These are phyloP conservation scores for Palythoa grandis DNA, from an alignment of 92 coral and sea anemone species.

Conservation along the genomic window DNA sequence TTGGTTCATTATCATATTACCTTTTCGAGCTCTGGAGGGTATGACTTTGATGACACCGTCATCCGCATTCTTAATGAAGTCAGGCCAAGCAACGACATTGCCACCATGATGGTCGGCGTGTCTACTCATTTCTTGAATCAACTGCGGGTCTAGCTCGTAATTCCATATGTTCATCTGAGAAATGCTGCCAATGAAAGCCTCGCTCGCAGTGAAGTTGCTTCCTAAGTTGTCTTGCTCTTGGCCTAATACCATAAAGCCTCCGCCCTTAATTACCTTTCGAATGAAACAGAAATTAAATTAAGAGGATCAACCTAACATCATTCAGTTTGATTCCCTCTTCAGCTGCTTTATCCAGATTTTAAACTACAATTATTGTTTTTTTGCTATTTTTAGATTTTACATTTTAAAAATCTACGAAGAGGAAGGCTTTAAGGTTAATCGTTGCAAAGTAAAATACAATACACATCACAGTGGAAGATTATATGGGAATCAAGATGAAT, in stretches of 20 bases:
- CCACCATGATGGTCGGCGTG: conserved; percentile 76
- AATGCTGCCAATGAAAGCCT: conserved; percentile 89
- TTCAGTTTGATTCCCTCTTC: too few relatives aligned
- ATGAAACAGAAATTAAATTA: not conserved
- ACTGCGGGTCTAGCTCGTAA: conserved; percentile 60
- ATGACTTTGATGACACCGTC: conserved; percentile 53
- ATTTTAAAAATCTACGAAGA: too few relatives aligned
- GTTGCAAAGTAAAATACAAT: too few relatives aligned
- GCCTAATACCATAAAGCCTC: conserved; percentile 84
- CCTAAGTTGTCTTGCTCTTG: conserved; percentile 94
- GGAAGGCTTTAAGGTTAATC: too few relatives aligned
- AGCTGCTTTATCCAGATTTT: too few relatives aligned
- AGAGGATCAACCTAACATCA: not conserved
- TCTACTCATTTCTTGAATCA: conserved; percentile 69
- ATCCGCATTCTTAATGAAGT: conserved; percentile 76
- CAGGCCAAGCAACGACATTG: conserved; percentile 90
- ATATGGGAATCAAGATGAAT: too few relatives aligned
- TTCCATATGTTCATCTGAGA: conserved; percentile 95
- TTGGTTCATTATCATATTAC: conserved; percentile 38
- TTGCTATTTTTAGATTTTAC: too few relatives aligned
- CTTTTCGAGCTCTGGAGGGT: conserved; percentile 81
- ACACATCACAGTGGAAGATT: too few relatives aligned
- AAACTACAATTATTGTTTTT: too few relatives aligned
- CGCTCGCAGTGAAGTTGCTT: conserved; percentile 87
- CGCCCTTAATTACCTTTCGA: conserved; percentile 77